Conservation (phyloP, 1,140 invertebrate species). For the Lordiphosa collinella region DNA sequence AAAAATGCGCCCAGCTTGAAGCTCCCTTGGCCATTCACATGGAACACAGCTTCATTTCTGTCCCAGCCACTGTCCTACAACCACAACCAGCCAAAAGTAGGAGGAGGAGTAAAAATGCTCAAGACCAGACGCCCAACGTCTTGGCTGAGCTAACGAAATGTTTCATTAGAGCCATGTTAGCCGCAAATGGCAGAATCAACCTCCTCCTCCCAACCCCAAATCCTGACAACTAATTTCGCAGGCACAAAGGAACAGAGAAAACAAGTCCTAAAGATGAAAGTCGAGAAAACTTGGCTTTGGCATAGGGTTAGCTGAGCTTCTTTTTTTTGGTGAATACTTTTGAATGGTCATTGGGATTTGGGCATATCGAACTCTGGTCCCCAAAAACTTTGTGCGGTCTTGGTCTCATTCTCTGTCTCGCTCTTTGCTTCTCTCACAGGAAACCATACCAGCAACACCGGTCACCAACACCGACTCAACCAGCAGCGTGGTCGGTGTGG, state of each 20-base stretch:
- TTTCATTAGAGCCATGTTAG: constrained; percentile 69
- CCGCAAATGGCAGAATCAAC: constrained; percentile 47
- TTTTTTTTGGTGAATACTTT: constrained; percentile 61
- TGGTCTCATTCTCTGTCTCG: constrained; percentile 8
- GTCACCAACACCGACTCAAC: constrained; percentile 61
- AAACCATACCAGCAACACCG: constrained; percentile 74
- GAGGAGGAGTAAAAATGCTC: constrained; percentile 22
- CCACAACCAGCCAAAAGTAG: constrained; percentile 38
- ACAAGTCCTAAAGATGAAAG: constrained; percentile 43
- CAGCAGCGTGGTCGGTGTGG: constrained; percentile 56
- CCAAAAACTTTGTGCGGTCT: constrained; percentile 64
- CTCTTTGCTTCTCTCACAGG: constrained; percentile 21
- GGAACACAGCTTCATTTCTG: constrained; percentile 49
- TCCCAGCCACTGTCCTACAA: constrained; percentile 50
- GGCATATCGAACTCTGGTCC: constrained; percentile 52
- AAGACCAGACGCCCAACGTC: constrained; percentile 46
- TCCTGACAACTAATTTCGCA: constrained; percentile 58
- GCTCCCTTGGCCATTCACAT: constrained; percentile 35
- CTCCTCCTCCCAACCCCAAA: constrained; percentile 5
- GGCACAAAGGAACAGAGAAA: constrained; percentile 46
- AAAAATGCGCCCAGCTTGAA: constrained; percentile 12
- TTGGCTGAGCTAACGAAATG: constrained; percentile 53
- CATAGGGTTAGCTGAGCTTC: constrained; percentile 30
- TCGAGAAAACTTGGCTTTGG: constrained; percentile 47
- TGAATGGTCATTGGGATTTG: constrained; percentile 65